These are phyloP conservation scores for Rana temporaria DNA, from an alignment of 2,113 vertebrate species.

Conservation along the genomic window DNA sequence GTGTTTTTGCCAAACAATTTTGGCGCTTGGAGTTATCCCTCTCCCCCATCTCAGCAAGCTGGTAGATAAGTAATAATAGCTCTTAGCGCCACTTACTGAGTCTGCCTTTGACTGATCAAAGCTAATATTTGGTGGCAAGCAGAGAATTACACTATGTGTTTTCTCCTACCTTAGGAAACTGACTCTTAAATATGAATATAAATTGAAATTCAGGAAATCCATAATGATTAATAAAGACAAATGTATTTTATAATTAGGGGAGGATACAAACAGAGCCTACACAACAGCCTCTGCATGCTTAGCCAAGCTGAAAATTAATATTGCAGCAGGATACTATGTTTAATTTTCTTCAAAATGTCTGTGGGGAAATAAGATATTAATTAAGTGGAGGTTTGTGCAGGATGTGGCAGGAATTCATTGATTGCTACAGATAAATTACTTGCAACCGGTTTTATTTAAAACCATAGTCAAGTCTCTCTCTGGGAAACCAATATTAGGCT, in stretches of 20 bases:
- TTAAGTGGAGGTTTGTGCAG: conserved; percentile 58
- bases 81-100: too few species aligned
- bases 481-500: too few species aligned
- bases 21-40: too few species aligned
- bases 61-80: too few species aligned
- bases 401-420: conserved; percentile 12
- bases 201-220: background rate
- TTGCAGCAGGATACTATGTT: background rate
- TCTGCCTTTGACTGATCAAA: too few species aligned
- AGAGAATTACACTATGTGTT: too few species aligned
- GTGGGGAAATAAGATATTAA: conserved; percentile 56
- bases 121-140: too few species aligned
- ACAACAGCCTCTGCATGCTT: background rate
- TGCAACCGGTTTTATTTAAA: conserved; percentile 12
- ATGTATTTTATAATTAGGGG: conserved; percentile 39
- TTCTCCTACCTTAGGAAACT: too few species aligned
- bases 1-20: too few species aligned
- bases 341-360: conserved; percentile 49
- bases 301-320: conserved; percentile 53
- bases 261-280: background rate
- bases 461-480: too few species aligned
- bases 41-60: too few species aligned
- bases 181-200: conserved; percentile 4
- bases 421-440: conserved; percentile 53
- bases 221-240: conserved; percentile 34